Conservation (phyloP, 1,140 invertebrate genomes). For the Cydia amplana region DNA sequence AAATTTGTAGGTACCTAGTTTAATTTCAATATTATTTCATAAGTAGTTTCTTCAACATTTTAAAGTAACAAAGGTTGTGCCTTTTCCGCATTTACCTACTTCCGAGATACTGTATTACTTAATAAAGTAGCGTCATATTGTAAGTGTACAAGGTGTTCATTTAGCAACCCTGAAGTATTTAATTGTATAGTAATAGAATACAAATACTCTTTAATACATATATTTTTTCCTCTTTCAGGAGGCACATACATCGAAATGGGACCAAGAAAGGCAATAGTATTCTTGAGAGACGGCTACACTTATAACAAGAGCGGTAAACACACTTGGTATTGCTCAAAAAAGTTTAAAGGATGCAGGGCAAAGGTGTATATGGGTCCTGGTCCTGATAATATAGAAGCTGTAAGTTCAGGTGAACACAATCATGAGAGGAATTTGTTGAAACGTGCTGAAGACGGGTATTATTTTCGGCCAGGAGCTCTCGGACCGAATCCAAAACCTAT, state of each 20-base stretch:
- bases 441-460: background rate
- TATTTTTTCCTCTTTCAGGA: background rate
- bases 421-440: background rate
- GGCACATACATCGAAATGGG: background rate
- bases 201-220: background rate
- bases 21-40: too few species aligned
- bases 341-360: background rate
- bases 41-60: too few species aligned
- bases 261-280: background rate
- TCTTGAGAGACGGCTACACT: background rate
- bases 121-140: too few species aligned
- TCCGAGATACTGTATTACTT: too few species aligned
- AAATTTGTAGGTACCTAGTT: too few species aligned
- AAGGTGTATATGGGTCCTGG: background rate
- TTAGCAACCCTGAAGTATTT: too few species aligned
- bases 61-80: too few species aligned
- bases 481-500: background rate
- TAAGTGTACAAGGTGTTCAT: too few species aligned
- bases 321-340: conserved; percentile 3
- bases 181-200: background rate
- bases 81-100: too few species aligned
- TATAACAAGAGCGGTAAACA: background rate
- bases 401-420: background rate
- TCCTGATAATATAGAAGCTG: background rate
- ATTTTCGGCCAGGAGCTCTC: background rate